Evolutionary conservation across 2,888 invertebrate species (phyloP).

Genomic region (Noctua janthina): DNA sequence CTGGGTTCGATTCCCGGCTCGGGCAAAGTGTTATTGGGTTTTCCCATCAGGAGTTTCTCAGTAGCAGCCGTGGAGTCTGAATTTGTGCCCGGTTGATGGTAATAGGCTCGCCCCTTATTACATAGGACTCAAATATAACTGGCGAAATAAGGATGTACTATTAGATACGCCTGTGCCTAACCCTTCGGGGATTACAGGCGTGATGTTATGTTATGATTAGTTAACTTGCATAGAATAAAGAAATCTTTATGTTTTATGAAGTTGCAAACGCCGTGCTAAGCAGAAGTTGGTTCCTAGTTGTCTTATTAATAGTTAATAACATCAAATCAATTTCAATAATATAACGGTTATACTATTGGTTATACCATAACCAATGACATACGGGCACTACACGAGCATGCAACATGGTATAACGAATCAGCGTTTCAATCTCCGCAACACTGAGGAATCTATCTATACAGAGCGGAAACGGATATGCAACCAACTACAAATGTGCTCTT

Average conservation of each 20-base stretch:
- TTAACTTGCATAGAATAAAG: background rate
- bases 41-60: background rate
- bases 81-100: background rate
- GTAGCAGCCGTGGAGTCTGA: background rate
- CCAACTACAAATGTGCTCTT: slow-evolving; percentile 27
- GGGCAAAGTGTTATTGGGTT: background rate
- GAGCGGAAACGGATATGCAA: slow-evolving; percentile 37
- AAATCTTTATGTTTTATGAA: background rate
- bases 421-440: slow-evolving; percentile 36
- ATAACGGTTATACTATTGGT: background rate
- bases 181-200: background rate
- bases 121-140: background rate
- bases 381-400: background rate
- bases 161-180: background rate
- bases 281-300: background rate
- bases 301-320: background rate
- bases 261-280: background rate
- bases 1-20: background rate
- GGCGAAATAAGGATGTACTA: background rate
- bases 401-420: slow-evolving; percentile 17
- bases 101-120: background rate
- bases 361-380: background rate
- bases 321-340: background rate
- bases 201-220: background rate
- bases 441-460: slow-evolving; percentile 27